Conservation (phyloP, 2,113 vertebrate species). For the Phasianus colchicus region DNA sequence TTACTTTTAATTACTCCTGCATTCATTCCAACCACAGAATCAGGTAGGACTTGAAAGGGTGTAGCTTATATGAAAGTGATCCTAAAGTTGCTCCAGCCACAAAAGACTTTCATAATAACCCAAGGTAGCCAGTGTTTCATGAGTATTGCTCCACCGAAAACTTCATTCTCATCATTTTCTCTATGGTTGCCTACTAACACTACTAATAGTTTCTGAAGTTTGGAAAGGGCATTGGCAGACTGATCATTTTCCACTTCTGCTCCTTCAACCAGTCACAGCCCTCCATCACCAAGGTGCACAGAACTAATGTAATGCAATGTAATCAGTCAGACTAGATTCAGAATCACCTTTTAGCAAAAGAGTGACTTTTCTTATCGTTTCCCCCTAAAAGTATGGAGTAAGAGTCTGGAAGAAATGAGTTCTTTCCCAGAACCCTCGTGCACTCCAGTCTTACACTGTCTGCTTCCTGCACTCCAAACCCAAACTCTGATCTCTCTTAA, state of each 20-base stretch:
- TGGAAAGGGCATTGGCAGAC: accelerated
- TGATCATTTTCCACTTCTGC: not conserved
- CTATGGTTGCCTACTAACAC: not conserved
- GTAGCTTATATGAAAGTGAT: not conserved
- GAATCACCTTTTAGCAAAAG: not conserved
- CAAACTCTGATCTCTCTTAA: not conserved
- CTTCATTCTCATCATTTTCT: not conserved
- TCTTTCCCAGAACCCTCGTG: not conserved
- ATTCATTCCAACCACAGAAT: not conserved
- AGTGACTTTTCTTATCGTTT: not conserved
- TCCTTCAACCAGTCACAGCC: not conserved
- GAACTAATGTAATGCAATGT: accelerated
- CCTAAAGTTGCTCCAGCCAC: not conserved
- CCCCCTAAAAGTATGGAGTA: accelerated
- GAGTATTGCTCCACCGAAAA: not conserved
- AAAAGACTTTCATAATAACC: not conserved
- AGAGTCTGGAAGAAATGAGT: not conserved
- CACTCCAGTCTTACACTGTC: not conserved
- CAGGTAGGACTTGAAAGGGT: not conserved
- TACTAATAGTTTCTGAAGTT: accelerated
- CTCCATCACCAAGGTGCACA: too few species aligned
- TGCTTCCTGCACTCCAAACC: not conserved
- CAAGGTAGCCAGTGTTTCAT: not conserved
- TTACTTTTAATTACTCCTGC: not conserved
- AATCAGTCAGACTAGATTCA: not conserved